These are phyloP conservation scores for Drosophila malerkotliana DNA, from an alignment of 1,140 invertebrate genomes.

Conservation along the genomic window DNA sequence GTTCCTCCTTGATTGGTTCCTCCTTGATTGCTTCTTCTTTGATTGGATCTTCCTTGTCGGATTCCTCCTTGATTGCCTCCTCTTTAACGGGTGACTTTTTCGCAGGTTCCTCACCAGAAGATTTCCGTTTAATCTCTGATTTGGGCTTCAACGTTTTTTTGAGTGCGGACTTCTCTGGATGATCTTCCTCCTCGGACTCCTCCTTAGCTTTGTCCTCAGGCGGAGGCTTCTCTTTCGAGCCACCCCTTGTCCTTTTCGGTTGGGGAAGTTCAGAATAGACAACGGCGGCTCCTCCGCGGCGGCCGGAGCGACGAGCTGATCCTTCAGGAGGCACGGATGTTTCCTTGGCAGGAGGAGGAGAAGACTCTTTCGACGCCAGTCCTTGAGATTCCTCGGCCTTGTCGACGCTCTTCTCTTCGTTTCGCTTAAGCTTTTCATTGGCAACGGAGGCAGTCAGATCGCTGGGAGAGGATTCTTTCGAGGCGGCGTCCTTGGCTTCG, in stretches of 20 bases:
- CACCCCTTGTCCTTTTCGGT: slow-evolving; percentile 66
- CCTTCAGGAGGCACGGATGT: slow-evolving; percentile 7
- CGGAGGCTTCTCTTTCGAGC: slow-evolving; percentile 37
- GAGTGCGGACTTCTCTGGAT: neutral
- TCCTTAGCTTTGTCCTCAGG: slow-evolving; percentile 22
- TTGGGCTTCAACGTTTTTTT: neutral
- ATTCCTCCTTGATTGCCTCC: neutral
- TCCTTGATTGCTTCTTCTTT: slow-evolving; percentile 11
- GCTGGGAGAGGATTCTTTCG: slow-evolving; percentile 33
- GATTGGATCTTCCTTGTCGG: neutral
- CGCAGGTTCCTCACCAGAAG: neutral
- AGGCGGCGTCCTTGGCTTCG: slow-evolving; percentile 44
- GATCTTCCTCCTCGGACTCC: slow-evolving; percentile 3
- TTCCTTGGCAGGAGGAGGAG: slow-evolving; percentile 21
- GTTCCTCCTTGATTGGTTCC: slow-evolving; percentile 1
- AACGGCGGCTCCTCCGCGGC: slow-evolving; percentile 64
- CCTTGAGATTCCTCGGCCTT: slow-evolving; percentile 4
- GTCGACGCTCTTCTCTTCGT: slow-evolving; percentile 48
- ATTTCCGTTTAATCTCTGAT: neutral
- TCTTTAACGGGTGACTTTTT: neutral
- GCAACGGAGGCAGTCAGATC: slow-evolving; percentile 34
- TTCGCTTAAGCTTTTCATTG: slow-evolving; percentile 63
- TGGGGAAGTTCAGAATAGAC: slow-evolving; percentile 65
- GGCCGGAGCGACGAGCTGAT: slow-evolving; percentile 62
- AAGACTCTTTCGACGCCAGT: neutral